phyloP scores from a whole-genome alignment of 2,113 vertebrate species.

The Formicarius rufipectus region DNA sequence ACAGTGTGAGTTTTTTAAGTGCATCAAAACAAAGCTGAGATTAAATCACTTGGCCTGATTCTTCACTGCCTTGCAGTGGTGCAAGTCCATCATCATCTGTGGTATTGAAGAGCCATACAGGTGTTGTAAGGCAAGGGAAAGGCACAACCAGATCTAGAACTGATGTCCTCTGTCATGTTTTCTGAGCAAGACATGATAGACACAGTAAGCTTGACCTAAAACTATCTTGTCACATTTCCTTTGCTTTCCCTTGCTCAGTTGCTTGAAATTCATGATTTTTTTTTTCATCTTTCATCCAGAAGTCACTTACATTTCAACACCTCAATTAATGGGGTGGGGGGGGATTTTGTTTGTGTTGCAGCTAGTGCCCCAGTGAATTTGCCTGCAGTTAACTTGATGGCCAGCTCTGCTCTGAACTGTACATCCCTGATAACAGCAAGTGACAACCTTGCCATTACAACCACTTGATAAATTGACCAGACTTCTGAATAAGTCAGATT shows the following conservation, averaged over 20 bases:
- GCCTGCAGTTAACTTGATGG: neutral
- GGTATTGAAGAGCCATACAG: neutral
- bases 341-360: neutral
- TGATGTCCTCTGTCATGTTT: neutral
- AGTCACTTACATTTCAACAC: neutral
- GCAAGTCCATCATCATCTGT: neutral
- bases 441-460: constrained; percentile 38
- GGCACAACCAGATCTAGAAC: neutral
- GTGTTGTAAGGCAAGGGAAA: neutral
- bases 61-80: neutral
- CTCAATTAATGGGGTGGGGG: neutral
- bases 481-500: constrained; percentile 43
- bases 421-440: constrained; percentile 17
- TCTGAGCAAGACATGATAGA: neutral
- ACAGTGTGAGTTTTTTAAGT: neutral
- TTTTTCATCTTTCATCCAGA: neutral
- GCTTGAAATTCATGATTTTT: neutral
- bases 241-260: neutral
- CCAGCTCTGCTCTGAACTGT: constrained; percentile 10
- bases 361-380: neutral
- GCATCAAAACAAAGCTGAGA: neutral
- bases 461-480: constrained; percentile 29
- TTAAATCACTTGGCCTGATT: neutral
- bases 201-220: neutral
- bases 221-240: neutral